These are phyloP conservation scores for Nerophis lumbriciformis DNA, from an alignment of 2,113 vertebrate species.

Conservation along the genomic window DNA sequence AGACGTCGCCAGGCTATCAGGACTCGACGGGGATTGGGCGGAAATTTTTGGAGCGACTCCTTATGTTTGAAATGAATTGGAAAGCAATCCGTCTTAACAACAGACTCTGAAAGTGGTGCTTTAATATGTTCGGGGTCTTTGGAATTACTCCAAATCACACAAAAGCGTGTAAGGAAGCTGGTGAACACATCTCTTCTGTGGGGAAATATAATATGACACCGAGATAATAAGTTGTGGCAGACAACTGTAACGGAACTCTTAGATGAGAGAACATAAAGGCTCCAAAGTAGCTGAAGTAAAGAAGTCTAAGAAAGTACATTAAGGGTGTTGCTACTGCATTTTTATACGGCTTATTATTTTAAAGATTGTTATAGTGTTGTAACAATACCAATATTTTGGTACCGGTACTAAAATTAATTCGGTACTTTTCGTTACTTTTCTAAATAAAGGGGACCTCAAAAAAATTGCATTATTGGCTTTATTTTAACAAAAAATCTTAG, in stretches of 20 bases:
- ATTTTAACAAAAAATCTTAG: too few relatives aligned
- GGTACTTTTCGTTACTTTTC: too few relatives aligned
- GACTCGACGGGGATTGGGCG: conserved; percentile 44
- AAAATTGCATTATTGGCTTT: too few relatives aligned
- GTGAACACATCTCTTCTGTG: conserved; percentile 48
- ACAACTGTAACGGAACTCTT: conserved; percentile 56
- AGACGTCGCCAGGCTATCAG: conserved; percentile 38
- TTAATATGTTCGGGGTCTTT: conserved; percentile 55
- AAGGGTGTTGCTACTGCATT: conserved; percentile 19
- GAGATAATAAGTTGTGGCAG: conserved; percentile 56
- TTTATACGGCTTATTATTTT: conserved; percentile 7
- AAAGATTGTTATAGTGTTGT: neutral
- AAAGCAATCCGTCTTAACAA: conserved; percentile 59
- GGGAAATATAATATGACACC: conserved; percentile 57
- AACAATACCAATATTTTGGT: too few relatives aligned
- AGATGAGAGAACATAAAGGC: conserved; percentile 42
- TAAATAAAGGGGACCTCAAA: too few relatives aligned
- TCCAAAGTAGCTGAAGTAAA: conserved; percentile 22
- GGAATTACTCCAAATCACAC: conserved; percentile 65
- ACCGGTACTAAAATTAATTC: too few relatives aligned
- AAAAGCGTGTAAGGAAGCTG: conserved; percentile 46
- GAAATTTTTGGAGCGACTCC: conserved; percentile 47
- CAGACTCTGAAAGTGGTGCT: conserved; percentile 58
- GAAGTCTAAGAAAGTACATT: conserved; percentile 17
- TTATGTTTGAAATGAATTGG: conserved; percentile 61